Conservation (phyloP, 2,888 invertebrate genomes). For the Cerceris rybyensis region DNA sequence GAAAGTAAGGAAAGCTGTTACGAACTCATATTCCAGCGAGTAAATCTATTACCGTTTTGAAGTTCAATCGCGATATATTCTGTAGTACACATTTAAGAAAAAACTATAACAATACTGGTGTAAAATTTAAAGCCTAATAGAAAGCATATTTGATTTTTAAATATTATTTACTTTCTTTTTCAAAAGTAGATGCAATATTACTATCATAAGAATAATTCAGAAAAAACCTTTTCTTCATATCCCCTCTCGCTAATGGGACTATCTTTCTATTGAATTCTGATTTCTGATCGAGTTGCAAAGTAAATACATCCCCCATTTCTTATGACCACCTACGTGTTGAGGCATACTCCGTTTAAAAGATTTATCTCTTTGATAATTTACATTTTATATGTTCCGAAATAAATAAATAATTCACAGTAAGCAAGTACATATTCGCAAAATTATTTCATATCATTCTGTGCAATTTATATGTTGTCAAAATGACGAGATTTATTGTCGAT, state of each 20-base stretch:
- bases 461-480: no score
- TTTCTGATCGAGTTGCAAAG: slow-evolving; percentile 60
- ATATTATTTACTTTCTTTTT: slow-evolving; percentile 15
- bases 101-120: no score
- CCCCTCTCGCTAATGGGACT: slow-evolving; percentile 67
- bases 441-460: no score
- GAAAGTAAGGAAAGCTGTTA: no score
- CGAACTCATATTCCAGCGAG: no score
- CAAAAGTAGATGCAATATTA: slow-evolving; percentile 67
- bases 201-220: slow-evolving; percentile 66
- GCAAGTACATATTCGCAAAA: no score
- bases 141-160: no score
- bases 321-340: slow-evolving; percentile 21
- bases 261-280: slow-evolving; percentile 54
- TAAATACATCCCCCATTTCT: slow-evolving; percentile 37
- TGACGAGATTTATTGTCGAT: no score
- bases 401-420: slow-evolving; percentile 26
- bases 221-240: slow-evolving; percentile 70
- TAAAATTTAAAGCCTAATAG: no score
- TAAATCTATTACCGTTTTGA: no score
- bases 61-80: no score
- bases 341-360: slow-evolving; percentile 39
- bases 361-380: slow-evolving; percentile 25
- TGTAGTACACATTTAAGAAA: no score
- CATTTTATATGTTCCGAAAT: slow-evolving; percentile 17